Evolutionary conservation across 2,797 vertebrate species (phyloP).

Genomic region (Darevskia nairensis): DNA sequence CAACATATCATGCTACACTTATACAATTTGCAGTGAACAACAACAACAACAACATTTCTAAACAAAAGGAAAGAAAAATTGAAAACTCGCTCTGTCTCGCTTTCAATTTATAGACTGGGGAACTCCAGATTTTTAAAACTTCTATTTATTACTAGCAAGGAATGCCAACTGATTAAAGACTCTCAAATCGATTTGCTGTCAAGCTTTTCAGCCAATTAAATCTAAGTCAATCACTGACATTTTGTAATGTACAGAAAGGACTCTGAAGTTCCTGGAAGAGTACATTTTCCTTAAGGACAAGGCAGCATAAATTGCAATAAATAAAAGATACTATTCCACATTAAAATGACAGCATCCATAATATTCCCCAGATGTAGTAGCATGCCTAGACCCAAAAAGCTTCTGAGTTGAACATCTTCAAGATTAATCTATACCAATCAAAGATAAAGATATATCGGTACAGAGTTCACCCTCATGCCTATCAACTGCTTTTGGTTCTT

Average conservation of each 20-base stretch:
- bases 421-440: neutral
- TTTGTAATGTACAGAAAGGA: neutral
- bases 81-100: neutral
- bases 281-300: neutral
- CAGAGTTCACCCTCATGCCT: neutral
- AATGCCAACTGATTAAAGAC: neutral
- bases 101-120: neutral
- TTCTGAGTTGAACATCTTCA: neutral
- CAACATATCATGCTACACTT: too few relatives aligned
- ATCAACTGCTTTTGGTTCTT: neutral
- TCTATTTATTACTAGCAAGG: neutral
- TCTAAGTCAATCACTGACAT: neutral
- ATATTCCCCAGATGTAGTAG: neutral
- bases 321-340: neutral
- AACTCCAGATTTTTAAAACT: neutral
- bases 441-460: neutral
- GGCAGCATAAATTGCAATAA: neutral
- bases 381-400: neutral
- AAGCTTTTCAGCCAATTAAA: neutral
- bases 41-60: neutral
- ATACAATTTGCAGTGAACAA: too few relatives aligned
- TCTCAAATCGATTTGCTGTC: neutral
- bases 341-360: neutral
- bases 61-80: neutral
- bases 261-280: neutral